Percentiles rank a stretch among this genome's conserved stretches.
Evolutionary conservation across 2,113 vertebrate species (phyloP).

Genomic region (Colius striatus): DNA sequence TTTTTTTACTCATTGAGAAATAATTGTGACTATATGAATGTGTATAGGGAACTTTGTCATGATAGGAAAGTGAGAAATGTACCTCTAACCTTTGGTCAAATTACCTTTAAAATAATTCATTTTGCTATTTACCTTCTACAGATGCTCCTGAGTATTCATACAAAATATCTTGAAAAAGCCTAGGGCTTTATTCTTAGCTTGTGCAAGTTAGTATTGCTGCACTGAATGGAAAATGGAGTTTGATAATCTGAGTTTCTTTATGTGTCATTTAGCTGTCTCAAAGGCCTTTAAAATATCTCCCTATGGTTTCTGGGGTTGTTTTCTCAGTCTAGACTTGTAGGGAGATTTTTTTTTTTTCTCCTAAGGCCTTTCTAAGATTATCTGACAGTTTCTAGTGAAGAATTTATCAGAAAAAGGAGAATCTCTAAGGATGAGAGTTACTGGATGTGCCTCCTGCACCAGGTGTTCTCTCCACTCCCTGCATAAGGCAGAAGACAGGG

Average conservation of each 20-base stretch:
- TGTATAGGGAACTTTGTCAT: not conserved
- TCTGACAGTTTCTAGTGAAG: not conserved
- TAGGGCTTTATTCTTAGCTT: not conserved
- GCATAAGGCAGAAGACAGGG: not conserved
- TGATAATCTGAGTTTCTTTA: not conserved
- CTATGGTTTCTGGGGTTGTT: not conserved
- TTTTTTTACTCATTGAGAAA: not conserved
- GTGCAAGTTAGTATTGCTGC: not conserved
- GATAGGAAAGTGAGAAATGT: not conserved
- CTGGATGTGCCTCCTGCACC: not conserved
- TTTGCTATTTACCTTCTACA: not conserved
- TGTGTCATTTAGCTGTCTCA: not conserved
- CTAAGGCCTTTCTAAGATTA: not conserved
- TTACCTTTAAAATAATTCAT: not conserved
- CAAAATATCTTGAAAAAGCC: not conserved
- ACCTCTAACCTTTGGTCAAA: not conserved
- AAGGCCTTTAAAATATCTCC: not conserved
- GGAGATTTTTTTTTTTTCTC: not conserved
- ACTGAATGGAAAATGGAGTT: not conserved
- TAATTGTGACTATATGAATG: not conserved
- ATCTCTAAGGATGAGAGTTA: not conserved
- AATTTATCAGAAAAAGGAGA: not conserved
- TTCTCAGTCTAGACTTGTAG: not conserved
- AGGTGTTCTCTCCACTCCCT: not conserved
- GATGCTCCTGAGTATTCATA: not conserved